These are phyloP conservation scores for Cydia strobilella DNA, from an alignment of 1,140 invertebrate species.

Conservation along the genomic window DNA sequence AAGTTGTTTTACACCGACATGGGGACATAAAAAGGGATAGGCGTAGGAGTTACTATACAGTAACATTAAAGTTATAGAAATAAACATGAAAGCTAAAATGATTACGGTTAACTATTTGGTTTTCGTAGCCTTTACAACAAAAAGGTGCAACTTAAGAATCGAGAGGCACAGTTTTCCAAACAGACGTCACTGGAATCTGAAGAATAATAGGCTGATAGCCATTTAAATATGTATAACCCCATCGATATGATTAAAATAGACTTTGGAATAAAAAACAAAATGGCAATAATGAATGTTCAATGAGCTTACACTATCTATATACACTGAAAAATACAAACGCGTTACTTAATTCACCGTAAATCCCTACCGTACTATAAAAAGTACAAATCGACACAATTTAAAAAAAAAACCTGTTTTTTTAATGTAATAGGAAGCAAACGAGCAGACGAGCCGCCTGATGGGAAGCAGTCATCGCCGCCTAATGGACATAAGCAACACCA, in stretches of 20 bases:
- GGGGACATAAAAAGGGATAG: background rate
- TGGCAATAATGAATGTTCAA: conserved; percentile 29
- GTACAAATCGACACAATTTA: background rate
- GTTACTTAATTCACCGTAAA: background rate
- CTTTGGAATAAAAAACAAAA: conserved; percentile 29
- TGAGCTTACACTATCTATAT: conserved; percentile 14
- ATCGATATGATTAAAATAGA: conserved; percentile 7
- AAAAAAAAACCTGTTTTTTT: background rate
- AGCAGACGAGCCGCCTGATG: too few relatives aligned
- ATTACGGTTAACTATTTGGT: conserved; percentile 23
- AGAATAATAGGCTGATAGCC: background rate
- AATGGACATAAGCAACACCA: too few relatives aligned
- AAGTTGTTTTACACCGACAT: background rate
- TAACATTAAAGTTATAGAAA: background rate
- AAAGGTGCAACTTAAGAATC: conserved; percentile 1
- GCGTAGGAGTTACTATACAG: background rate
- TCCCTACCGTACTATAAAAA: background rate
- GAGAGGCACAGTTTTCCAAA: background rate
- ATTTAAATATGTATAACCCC: background rate
- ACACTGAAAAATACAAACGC: conserved; percentile 2
- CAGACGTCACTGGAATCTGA: background rate
- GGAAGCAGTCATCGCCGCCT: too few relatives aligned
- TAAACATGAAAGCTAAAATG: conserved; percentile 15
- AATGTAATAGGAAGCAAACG: too few relatives aligned
- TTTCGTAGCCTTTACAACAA: conserved; percentile 15